Base-by-base conservation (phyloP, 2,888 invertebrate species). In the Erynnis tages region DNA sequence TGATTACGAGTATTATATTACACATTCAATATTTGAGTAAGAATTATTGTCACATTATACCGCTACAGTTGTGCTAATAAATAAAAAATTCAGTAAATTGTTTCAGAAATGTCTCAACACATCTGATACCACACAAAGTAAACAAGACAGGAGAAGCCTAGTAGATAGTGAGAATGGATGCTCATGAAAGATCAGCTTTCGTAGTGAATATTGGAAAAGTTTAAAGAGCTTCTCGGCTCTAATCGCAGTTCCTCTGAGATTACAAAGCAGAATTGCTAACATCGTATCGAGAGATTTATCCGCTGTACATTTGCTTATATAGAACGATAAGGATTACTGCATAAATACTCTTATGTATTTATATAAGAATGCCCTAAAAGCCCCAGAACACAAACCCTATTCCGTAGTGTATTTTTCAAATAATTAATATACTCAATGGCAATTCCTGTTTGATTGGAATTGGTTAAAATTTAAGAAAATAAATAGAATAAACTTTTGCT, bases 191-290 rank as follows among this genome's bases (percentile, higher is more conserved):
- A 40, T 40, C 40, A 23, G 23, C 40, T 40, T 40, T 40, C 25
- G 40, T n/a, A 16, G 4, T 14, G 13, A 40, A 40, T 40, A 40
- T 40, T 40, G 40, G 40, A 40, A 40, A 40, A 40, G 25, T 38
- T 40, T 14, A 40, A 16, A 25, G 25, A 25, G 40, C 40, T 40
- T 40, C 23, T 40, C 11, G 38, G 8, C 6, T 40, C 25, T n/a
- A 40, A 38, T 19, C 37, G 37, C 7, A 21, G 8, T 14, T 40
- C 25, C 25, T 14, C 25, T 40, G 1, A 40, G 25, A 40, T 40
- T 25, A 40, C 25, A 25, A 40, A 40, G 25, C 16, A 14, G 25
- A 40, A 14, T 14, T 25, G 13, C 25, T 25, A 40, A n/a, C 25
- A 13, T 11, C 6, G 11, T 14, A 32, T 32, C 32, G 14, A 13